phyloP scores from a whole-genome alignment of 2,797 vertebrate genomes.

The Diplodus puntazzo region DNA sequence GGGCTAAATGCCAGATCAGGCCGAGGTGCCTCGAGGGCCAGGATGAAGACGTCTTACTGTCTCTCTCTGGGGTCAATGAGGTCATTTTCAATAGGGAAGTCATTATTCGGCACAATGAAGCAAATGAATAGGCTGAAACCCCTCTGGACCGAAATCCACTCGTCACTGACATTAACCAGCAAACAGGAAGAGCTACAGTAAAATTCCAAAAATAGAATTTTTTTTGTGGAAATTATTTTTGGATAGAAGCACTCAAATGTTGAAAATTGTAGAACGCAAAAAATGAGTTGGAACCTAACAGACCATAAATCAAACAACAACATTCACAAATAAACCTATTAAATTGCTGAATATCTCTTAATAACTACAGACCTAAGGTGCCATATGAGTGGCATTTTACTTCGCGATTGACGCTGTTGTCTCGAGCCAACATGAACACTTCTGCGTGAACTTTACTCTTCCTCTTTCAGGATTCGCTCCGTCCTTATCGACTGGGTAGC shows the following conservation, averaged over 20 bases:
- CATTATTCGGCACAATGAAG: conserved; percentile 81
- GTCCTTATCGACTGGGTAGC: conserved; percentile 51
- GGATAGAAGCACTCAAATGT: neutral
- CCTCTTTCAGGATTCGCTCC: conserved; percentile 32
- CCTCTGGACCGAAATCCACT: conserved; percentile 41
- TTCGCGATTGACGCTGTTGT: conserved; percentile 34
- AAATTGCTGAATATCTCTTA: conserved; percentile 29
- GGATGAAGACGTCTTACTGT: conserved; percentile 72
- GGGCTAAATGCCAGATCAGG: conserved; percentile 78
- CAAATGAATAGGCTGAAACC: conserved; percentile 62
- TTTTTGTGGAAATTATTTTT: neutral
- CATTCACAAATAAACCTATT: conserved; percentile 10
- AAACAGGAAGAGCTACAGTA: conserved; percentile 37
- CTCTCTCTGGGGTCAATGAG: conserved; percentile 73
- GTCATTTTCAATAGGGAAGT: conserved; percentile 80
- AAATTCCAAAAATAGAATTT: conserved; percentile 12
- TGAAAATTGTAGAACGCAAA: neutral
- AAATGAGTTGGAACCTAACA: neutral
- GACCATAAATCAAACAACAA: conserved; percentile 9
- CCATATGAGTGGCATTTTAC: conserved; percentile 50
- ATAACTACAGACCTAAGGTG: conserved; percentile 13
- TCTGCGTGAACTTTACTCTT: conserved; percentile 48
- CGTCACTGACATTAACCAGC: conserved; percentile 52
- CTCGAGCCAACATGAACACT: conserved; percentile 44
- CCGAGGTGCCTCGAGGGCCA: conserved; percentile 66